phyloP scores from a whole-genome alignment of 1,140 invertebrate species.

The Cecropterus lyciades region DNA sequence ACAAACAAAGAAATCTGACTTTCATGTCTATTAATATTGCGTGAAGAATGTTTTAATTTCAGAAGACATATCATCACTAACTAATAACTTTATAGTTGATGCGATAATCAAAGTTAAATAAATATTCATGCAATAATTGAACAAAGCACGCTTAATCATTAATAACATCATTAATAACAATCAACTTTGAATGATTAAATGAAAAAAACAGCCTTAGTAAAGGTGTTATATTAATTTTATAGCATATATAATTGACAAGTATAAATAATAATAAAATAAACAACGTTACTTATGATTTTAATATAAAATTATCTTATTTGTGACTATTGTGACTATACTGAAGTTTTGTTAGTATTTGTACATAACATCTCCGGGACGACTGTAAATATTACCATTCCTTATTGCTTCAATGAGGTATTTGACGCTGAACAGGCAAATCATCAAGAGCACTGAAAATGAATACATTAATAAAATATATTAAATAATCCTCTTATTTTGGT shows the following conservation, averaged over 20 bases:
- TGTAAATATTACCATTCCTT: constrained; percentile 71
- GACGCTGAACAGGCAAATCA: constrained; percentile 74
- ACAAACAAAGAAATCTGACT: background rate
- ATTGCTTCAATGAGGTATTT: constrained; percentile 78
- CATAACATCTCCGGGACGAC: constrained; percentile 61
- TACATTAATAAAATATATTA: background rate
- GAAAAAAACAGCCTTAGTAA: no score
- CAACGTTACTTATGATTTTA: background rate
- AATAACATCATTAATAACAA: no score
- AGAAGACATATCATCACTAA: constrained; percentile 12
- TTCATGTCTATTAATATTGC: constrained; percentile 6
- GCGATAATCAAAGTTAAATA: constrained; percentile 6
- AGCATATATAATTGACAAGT: no score
- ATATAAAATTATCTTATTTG: constrained; percentile 4
- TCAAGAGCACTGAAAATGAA: constrained; percentile 63
- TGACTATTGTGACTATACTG: constrained; percentile 3
- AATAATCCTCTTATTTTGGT: no score
- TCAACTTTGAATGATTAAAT: no score
- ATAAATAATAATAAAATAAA: background rate
- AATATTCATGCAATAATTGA: background rate
- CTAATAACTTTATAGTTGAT: constrained; percentile 13
- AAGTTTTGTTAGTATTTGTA: constrained; percentile 52
- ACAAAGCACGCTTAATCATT: background rate
- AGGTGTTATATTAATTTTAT: no score
- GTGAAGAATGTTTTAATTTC: constrained; percentile 11